Evolutionary conservation across 1,140 invertebrate species (phyloP), one percentile per base, ranked within the genome.

Genomic region (Arctopsyche grandis): DNA sequence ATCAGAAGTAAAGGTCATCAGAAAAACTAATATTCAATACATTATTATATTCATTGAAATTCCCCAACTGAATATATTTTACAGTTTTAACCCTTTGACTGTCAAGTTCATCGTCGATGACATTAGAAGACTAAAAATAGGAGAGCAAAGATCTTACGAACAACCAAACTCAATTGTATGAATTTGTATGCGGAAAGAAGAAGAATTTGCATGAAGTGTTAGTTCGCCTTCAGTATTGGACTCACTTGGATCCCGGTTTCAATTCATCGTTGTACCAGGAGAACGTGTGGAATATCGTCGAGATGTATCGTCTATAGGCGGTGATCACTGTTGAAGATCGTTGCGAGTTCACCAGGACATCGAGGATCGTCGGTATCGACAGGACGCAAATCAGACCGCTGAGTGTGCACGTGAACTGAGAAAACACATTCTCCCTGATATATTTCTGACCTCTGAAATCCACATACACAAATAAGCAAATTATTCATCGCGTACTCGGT

Each of bases 261-360:
- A 94, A 88, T 38, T 93, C 89, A 60, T 91, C 86, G 12, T 90
- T 86, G 82, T 94, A 95, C 96, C 96, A 97, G 0, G 90, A 84
- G 1, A 91, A 85, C 16, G 93, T 91, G 82, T 96, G 94, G 1
- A 92, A 86, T 52, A 94, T 86, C 0, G 94, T 95, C 0, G 90
- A 90, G 0, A 94, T 84, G 84, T 97, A 97, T 82, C 96, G 89
- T 77, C 90, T 91, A 84, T 95, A 96, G 0, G 95, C 92, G 0
- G 89, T 90, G 21, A 88, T 88, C 0, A 89, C 85, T 4, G 89
- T 90, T 29, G 88, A 90, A 0, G 93, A 94, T 77, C 92, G 91
- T 0, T 89, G 87, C 0, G 94, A 93, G 22, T 91, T 90, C 4
- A 92, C 88, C 0, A 95, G 84, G 0, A 94, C 87, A 7, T 89